These are phyloP conservation scores for Candoia aspera DNA, from an alignment of 2,113 vertebrate species.

Conservation along the genomic window DNA sequence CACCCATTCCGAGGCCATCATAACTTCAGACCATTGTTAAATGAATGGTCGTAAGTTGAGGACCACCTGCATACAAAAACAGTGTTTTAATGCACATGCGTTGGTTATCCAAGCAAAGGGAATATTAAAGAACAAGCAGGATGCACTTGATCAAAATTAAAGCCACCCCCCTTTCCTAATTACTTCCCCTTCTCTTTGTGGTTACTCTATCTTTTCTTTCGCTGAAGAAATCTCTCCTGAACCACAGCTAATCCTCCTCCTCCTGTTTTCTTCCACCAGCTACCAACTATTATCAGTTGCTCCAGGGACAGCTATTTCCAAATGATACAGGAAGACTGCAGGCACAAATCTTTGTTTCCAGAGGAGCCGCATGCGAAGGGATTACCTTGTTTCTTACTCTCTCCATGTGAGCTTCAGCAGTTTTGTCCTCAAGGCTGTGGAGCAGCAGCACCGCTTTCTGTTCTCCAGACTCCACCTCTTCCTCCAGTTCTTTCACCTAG, in stretches of 20 bases:
- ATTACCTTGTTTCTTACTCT: conserved; percentile 78
- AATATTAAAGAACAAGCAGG: too few species aligned
- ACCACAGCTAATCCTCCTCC: not conserved
- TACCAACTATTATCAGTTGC: not conserved
- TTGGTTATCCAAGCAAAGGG: too few species aligned
- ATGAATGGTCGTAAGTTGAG: too few species aligned
- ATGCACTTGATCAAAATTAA: not conserved
- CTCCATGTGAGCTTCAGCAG: conserved; percentile 82
- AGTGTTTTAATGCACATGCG: too few species aligned
- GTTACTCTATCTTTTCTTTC: not conserved
- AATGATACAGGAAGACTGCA: not conserved
- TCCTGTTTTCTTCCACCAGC: not conserved
- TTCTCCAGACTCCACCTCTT: conserved; percentile 57
- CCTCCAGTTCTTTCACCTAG: conserved; percentile 62
- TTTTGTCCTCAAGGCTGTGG: conserved; percentile 79
- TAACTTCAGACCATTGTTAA: too few species aligned
- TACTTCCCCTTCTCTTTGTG: not conserved
- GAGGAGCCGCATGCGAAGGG: not conserved
- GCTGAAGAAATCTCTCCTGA: not conserved
- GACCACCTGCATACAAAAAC: too few species aligned
- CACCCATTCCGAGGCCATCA: too few species aligned
- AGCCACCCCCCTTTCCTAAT: not conserved
- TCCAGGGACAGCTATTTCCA: not conserved
- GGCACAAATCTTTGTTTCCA: not conserved
- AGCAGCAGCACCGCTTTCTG: conserved; percentile 74